Evolutionary conservation across 1,140 invertebrate genomes (phyloP).

Genomic region (Lucilia sericata): DNA sequence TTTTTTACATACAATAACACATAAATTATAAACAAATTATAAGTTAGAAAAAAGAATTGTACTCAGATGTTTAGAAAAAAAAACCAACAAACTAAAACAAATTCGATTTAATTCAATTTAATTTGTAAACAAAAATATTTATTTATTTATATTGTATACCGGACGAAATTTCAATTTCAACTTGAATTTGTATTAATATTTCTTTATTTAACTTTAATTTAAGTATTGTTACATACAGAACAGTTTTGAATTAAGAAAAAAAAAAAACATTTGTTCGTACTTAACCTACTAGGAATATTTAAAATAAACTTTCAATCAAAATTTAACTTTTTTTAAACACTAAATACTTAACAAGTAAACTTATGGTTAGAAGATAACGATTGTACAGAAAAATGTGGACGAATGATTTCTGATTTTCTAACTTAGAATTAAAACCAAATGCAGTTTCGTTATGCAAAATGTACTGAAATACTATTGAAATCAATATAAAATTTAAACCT

Average conservation of each 20-base stretch:
- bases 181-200: background rate
- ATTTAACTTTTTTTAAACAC: background rate
- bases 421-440: too few relatives aligned
- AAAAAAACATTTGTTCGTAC: background rate
- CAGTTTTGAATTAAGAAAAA: background rate
- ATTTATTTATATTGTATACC: background rate
- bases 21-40: slow-evolving; percentile 27
- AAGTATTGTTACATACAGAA: too few relatives aligned
- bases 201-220: background rate
- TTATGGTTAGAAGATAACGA: background rate
- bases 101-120: slow-evolving; percentile 9
- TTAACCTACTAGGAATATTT: background rate
- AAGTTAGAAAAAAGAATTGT: background rate
- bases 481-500: too few relatives aligned
- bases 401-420: background rate
- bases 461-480: too few relatives aligned
- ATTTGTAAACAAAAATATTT: background rate
- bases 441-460: too few relatives aligned
- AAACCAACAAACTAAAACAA: slow-evolving; percentile 19
- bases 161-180: slow-evolving; percentile 18
- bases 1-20: slow-evolving; percentile 44
- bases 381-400: background rate
- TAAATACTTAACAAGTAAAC: slow-evolving; percentile 11
- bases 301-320: background rate
- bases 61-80: background rate